phyloP scores from a whole-genome alignment of 2,888 invertebrate species.

The Leucophenga maculata region DNA sequence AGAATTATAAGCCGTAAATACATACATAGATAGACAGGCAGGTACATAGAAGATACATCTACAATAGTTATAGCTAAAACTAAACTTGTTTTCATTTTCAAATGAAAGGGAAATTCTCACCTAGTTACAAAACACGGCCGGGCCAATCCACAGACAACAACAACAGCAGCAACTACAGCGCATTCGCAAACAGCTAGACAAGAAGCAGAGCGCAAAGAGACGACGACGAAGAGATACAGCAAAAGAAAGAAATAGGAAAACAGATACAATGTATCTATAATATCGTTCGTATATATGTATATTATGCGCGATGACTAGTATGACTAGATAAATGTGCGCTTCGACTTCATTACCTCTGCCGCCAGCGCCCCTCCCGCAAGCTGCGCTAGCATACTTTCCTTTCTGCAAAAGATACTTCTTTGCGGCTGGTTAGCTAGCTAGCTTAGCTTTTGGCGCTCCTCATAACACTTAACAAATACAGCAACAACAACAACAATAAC shows the following conservation, averaged over 20 bases:
- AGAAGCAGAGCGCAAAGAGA: neutral
- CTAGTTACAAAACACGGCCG: conserved; percentile 41
- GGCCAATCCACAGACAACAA: conserved; percentile 1
- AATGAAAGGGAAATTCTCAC: conserved; percentile 69
- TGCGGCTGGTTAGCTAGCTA: conserved; percentile 34
- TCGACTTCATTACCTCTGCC: too few relatives aligned
- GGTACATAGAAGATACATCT: conserved; percentile 12
- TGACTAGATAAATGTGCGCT: neutral
- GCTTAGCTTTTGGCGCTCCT: conserved; percentile 45
- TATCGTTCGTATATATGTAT: conserved; percentile 6
- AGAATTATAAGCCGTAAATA: neutral
- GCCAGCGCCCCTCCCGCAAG: neutral
- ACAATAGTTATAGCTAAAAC: conserved; percentile 43
- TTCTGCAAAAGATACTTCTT: conserved; percentile 1
- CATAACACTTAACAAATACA: too few relatives aligned
- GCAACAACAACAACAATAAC: too few relatives aligned
- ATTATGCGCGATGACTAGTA: conserved; percentile 6
- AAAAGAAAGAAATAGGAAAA: neutral
- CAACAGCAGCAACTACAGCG: neutral
- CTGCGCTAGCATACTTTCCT: too few relatives aligned
- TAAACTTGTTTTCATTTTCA: conserved; percentile 68
- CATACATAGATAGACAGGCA: conserved; percentile 14
- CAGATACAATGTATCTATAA: neutral
- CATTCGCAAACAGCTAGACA: neutral
- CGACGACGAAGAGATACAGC: neutral